Evolutionary conservation across 2,113 vertebrate genomes (phyloP), one percentile per base, ranked within the genome.

Genomic region (Larimichthys crocea): DNA sequence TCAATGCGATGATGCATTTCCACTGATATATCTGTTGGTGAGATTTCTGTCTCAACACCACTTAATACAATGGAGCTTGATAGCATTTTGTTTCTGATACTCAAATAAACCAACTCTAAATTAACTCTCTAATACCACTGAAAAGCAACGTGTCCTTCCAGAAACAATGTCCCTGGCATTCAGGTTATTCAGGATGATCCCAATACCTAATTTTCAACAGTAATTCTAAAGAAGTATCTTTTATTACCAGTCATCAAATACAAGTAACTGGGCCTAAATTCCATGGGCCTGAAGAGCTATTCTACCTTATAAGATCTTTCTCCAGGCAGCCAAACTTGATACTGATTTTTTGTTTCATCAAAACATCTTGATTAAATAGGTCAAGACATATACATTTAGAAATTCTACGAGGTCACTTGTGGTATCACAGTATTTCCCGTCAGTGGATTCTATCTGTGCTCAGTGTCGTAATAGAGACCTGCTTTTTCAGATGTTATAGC

Each of bases 401-500:
- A 63, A 72, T n/a, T 52, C 24, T 22, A 53, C 19, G 69, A 76
- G 75, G 62, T 84, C 79, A 76, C 40, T 59, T 60, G 63, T 17
- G 72, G 68, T 55, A 55, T 68, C 35, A 42, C 53, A 57, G 57
- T 52, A 16, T 70, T 92, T 91, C 84, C 91, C 29, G 48, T 87
- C 87, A 79, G 59, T 42, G 74, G 68, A 69, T 29, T 61, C 64
- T 46, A 57, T 81, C 76, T 26, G 46, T 59, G 50, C 65, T 22
- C 66, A 35, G 0, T 5, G 60, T 57, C 24, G 50, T 87, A 74
- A 88, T 84, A 80, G 90, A 86, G 79, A 75, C 50, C 63, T 71
- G 67, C 40, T 82, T 64, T 89, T 74, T 86, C 35, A 73, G 73
- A 84, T 80, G 83, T 83, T 77, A 48, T 61, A 84, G 78, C 83